These are phyloP conservation scores for Lithobates pipiens DNA, from an alignment of 2,797 vertebrate species.

Conservation along the genomic window DNA sequence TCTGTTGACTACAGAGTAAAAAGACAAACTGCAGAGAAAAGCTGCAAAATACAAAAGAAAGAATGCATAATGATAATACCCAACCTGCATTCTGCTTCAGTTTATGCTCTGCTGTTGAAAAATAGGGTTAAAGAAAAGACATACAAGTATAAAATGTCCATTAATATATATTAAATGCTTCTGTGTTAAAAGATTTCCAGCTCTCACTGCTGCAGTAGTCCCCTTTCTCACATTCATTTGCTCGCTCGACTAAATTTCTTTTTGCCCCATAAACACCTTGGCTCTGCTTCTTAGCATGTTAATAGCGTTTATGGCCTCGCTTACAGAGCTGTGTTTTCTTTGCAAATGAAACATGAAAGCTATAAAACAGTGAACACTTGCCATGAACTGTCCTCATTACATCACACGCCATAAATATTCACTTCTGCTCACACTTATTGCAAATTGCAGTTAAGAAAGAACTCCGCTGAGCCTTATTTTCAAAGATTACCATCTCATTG, in stretches of 20 bases:
- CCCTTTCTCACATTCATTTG: slow-evolving; percentile 1
- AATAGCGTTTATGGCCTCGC: slow-evolving; percentile 47
- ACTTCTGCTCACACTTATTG: not conserved
- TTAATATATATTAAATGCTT: not conserved
- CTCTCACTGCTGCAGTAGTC: not conserved
- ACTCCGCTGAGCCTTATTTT: not conserved
- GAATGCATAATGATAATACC: not conserved
- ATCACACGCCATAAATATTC: slow-evolving; percentile 32
- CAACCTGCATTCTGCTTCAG: not conserved
- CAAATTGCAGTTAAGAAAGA: not conserved
- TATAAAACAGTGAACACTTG: slow-evolving; percentile 20
- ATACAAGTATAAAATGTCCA: not conserved
- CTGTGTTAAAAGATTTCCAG: not conserved
- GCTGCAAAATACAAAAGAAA: not conserved
- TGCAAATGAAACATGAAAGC: slow-evolving; percentile 50
- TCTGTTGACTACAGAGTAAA: not conserved
- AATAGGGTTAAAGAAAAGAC: not conserved
- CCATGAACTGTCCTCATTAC: slow-evolving; percentile 3
- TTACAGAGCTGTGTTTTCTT: slow-evolving; percentile 47
- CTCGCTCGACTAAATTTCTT: not conserved
- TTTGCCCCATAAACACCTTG: slow-evolving; percentile 48
- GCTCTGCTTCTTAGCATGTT: slow-evolving; percentile 2
- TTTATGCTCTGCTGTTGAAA: not conserved
- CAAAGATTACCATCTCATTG: no score
- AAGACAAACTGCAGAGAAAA: not conserved